These are phyloP conservation scores for Bucco capensis DNA, from an alignment of 2,113 vertebrate species.

Conservation along the genomic window DNA sequence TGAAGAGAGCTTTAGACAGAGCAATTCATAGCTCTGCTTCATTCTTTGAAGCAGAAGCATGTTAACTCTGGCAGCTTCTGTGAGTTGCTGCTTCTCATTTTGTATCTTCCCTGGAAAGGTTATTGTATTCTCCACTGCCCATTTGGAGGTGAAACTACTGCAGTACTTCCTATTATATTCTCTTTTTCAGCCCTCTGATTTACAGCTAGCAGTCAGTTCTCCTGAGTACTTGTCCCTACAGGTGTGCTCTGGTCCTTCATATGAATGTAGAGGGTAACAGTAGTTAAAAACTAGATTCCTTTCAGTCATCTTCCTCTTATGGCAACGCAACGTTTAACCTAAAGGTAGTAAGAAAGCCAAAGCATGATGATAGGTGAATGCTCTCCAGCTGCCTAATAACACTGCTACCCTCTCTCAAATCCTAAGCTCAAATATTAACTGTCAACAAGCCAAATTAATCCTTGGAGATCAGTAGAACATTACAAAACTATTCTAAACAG, in stretches of 20 bases:
- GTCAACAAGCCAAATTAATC: neutral
- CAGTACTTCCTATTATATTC: neutral
- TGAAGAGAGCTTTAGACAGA: neutral
- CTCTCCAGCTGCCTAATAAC: neutral
- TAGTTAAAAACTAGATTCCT: neutral
- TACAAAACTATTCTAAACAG: neutral
- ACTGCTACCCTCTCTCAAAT: neutral
- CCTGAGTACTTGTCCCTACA: accelerated
- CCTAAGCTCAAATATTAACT: neutral
- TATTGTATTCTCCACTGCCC: neutral
- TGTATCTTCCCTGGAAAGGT: neutral
- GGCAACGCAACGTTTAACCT: neutral
- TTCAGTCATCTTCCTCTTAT: neutral
- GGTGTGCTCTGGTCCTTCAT: neutral
- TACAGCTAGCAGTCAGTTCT: neutral
- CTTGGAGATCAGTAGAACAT: neutral
- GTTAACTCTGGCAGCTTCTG: neutral
- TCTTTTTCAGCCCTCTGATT: neutral
- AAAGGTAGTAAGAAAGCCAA: neutral
- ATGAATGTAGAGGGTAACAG: neutral
- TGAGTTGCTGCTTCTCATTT: neutral
- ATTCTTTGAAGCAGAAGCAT: neutral
- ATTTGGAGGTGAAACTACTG: neutral
- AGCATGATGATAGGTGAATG: neutral
- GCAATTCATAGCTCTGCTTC: neutral